Percentiles rank a stretch among this genome's conserved stretches.
phyloP scores from a whole-genome alignment of 2,888 invertebrate species.

The Alloscopus bannaensis region DNA sequence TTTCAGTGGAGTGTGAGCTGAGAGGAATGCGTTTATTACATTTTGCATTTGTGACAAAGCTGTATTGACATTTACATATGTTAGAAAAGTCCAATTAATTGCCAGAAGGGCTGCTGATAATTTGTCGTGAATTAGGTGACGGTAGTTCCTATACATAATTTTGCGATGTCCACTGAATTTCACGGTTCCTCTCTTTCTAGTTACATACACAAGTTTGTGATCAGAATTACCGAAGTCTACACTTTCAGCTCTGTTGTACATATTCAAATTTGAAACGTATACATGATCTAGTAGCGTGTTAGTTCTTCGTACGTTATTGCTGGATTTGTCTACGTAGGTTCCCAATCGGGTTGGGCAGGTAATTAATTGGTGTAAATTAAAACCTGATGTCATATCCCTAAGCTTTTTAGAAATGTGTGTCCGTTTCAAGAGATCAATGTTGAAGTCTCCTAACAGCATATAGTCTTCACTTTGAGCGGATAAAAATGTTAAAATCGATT shows the following conservation, averaged over 20 bases:
- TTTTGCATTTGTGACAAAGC: too few relatives aligned
- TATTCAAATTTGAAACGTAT: background rate
- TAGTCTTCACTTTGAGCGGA: background rate
- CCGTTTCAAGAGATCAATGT: background rate
- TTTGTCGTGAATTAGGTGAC: too few relatives aligned
- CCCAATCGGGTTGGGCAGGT: conserved; percentile 24
- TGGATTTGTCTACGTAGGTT: too few relatives aligned
- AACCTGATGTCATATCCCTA: background rate
- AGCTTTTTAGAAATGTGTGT: background rate
- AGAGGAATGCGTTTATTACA: too few relatives aligned
- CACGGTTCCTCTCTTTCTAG: conserved; percentile 3
- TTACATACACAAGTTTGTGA: conserved; percentile 10
- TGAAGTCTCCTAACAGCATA: conserved; percentile 24
- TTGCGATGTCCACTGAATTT: too few relatives aligned
- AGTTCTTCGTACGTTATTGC: background rate
- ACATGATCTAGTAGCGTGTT: conserved; percentile 15
- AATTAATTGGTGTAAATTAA: background rate
- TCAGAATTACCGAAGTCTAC: conserved; percentile 21
- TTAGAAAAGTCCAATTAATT: too few relatives aligned
- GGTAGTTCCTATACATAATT: too few relatives aligned
- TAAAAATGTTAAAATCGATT: background rate
- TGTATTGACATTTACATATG: too few relatives aligned
- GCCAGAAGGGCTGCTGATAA: too few relatives aligned
- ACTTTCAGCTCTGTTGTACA: background rate
- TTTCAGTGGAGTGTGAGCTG: too few relatives aligned